phyloP scores from a whole-genome alignment of 2,888 invertebrate genomes.

The Alentia gelatinosa region DNA sequence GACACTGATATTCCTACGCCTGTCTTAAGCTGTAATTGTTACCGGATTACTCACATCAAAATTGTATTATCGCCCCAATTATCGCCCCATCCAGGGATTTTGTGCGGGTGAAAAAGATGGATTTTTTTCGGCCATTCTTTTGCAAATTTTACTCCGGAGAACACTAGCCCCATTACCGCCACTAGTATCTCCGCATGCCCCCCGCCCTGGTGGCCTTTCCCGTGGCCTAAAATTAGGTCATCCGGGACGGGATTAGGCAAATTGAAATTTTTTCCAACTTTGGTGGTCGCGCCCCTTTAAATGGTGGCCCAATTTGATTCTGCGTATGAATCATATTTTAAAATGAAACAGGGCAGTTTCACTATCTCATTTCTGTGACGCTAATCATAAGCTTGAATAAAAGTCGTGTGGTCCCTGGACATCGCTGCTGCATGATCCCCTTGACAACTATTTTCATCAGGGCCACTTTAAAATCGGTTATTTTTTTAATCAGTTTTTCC shows the following conservation, averaged over 20 bases:
- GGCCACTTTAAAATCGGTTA: neutral
- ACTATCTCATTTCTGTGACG: neutral
- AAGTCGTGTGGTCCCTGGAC: constrained; percentile 17
- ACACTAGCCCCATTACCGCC: neutral
- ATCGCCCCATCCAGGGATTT: constrained; percentile 34
- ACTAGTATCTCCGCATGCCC: neutral
- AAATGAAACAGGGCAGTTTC: constrained; percentile 24
- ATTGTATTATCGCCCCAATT: constrained; percentile 31
- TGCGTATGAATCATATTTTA: constrained; percentile 6
- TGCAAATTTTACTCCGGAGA: neutral
- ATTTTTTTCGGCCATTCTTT: neutral
- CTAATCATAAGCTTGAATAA: constrained; percentile 35
- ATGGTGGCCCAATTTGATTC: constrained; percentile 8
- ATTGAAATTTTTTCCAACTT: constrained; percentile 8
- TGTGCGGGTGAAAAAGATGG: neutral
- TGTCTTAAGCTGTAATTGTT: constrained; percentile 32
- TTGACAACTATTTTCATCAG: neutral
- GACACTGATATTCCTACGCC: neutral
- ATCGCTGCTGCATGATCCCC: neutral
- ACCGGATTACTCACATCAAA: constrained; percentile 5
- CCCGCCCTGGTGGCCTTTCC: neutral
- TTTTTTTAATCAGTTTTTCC: neutral
- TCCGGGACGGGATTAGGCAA: constrained; percentile 38
- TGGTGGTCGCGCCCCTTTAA: constrained; percentile 14
- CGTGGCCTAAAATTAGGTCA: constrained; percentile 40